phyloP scores from a whole-genome alignment of 2,797 vertebrate genomes.

The Sorex maritimensis region DNA sequence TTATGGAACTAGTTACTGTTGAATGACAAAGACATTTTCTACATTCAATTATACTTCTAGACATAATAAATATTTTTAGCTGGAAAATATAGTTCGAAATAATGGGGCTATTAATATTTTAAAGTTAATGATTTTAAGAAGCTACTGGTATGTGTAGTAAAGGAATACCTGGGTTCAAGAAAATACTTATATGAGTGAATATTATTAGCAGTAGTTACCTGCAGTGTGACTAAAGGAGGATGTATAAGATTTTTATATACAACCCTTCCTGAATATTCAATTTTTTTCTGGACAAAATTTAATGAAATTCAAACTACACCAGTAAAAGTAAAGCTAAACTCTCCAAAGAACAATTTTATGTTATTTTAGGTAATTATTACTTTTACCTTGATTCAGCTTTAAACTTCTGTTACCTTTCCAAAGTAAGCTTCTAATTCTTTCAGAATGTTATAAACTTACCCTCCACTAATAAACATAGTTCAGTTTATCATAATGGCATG shows the following conservation, averaged over 20 bases:
- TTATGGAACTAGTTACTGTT: neutral
- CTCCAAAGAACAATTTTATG: neutral
- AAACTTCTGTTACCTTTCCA: constrained; percentile 13
- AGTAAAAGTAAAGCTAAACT: neutral
- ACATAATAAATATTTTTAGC: neutral
- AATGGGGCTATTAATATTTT: neutral
- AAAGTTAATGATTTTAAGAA: constrained; percentile 33
- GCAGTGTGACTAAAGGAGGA: neutral
- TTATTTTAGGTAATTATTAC: constrained; percentile 1
- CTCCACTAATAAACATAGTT: neutral
- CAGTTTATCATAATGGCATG: neutral
- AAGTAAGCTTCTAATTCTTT: neutral
- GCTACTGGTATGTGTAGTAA: neutral
- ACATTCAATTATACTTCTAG: constrained; percentile 18
- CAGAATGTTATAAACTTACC: neutral
- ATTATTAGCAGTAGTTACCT: neutral
- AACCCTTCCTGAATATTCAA: neutral
- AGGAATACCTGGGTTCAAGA: neutral
- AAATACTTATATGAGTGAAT: neutral
- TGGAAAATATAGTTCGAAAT: neutral
- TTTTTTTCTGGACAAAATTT: neutral
- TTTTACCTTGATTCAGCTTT: constrained; percentile 16
- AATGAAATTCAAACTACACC: constrained; percentile 10
- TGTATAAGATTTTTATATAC: neutral
- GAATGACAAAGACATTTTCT: neutral